These are phyloP conservation scores for Morone chrysops DNA, from an alignment of 2,113 vertebrate species.

Conservation along the genomic window DNA sequence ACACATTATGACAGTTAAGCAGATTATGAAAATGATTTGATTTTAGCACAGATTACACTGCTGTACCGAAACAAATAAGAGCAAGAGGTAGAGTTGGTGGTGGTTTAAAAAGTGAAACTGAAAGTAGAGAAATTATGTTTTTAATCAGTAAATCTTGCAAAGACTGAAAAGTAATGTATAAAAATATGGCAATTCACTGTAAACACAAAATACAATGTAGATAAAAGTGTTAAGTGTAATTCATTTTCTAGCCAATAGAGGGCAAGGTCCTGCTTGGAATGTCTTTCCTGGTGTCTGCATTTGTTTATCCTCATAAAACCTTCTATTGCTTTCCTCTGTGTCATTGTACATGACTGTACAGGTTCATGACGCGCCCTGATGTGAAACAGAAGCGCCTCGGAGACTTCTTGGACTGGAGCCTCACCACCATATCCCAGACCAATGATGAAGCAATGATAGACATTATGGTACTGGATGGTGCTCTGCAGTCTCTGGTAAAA, in stretches of 20 bases:
- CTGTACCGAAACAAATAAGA: too few relatives aligned
- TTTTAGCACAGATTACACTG: too few relatives aligned
- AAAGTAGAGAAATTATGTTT: too few relatives aligned
- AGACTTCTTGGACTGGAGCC: slow-evolving; percentile 93
- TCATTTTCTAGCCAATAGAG: slow-evolving; percentile 62
- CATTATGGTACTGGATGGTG: slow-evolving; percentile 89
- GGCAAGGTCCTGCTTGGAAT: slow-evolving; percentile 36
- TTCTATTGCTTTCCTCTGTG: slow-evolving; percentile 8
- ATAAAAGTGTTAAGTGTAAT: slow-evolving; percentile 8
- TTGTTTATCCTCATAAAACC: slow-evolving; percentile 8
- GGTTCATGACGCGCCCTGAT: slow-evolving; percentile 94
- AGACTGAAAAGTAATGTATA: not conserved
- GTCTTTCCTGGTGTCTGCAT: not conserved
- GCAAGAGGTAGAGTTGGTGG: too few relatives aligned
- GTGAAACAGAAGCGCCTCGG: slow-evolving; percentile 90
- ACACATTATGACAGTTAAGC: too few relatives aligned
- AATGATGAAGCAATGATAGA: slow-evolving; percentile 86
- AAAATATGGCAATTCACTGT: not conserved
- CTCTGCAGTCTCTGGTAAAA: slow-evolving; percentile 93
- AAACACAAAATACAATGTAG: not conserved
- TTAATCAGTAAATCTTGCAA: not conserved
- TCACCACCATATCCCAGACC: slow-evolving; percentile 86
- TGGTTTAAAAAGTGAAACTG: too few relatives aligned
- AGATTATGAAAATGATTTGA: too few relatives aligned
- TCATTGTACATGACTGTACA: slow-evolving; percentile 67